phyloP scores from a whole-genome alignment of 2,888 invertebrate genomes.

The Caprella mutica region DNA sequence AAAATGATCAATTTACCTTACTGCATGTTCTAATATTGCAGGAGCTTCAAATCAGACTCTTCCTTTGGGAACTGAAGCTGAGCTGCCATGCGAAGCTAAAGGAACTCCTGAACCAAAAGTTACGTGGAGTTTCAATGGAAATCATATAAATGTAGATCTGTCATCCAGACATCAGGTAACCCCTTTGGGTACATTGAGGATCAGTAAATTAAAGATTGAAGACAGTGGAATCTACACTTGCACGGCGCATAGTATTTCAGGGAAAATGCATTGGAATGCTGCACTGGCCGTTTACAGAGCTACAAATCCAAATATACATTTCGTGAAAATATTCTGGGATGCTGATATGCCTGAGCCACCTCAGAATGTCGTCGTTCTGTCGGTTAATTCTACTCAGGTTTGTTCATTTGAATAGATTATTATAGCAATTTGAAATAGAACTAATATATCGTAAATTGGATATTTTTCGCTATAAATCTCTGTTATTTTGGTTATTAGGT shows the following conservation, averaged over 20 bases:
- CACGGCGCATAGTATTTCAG: conserved; percentile 68
- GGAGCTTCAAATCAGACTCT: conserved; percentile 81
- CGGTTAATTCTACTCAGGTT: conserved; percentile 51
- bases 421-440: no score
- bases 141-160: conserved; percentile 37
- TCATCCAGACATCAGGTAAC: conserved; percentile 50
- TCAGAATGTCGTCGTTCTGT: conserved; percentile 62
- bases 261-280: conserved; percentile 48
- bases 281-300: conserved; percentile 49
- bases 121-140: conserved; percentile 66
- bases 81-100: conserved; percentile 61
- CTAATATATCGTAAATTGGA: no score
- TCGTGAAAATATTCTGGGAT: conserved; percentile 33
- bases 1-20: no score
- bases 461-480: no score
- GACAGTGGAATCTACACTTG: conserved; percentile 74
- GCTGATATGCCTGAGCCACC: conserved; percentile 64
- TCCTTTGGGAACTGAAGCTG: conserved; percentile 63
- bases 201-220: conserved; percentile 54
- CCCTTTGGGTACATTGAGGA: conserved; percentile 59
- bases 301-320: conserved; percentile 42
- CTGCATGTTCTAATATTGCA: no score
- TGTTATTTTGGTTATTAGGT: conserved; percentile 40
- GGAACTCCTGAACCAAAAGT: conserved; percentile 56
- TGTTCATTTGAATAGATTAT: no score